phyloP scores from a whole-genome alignment of 1,140 invertebrate genomes.

The Marisa cornuarietis region DNA sequence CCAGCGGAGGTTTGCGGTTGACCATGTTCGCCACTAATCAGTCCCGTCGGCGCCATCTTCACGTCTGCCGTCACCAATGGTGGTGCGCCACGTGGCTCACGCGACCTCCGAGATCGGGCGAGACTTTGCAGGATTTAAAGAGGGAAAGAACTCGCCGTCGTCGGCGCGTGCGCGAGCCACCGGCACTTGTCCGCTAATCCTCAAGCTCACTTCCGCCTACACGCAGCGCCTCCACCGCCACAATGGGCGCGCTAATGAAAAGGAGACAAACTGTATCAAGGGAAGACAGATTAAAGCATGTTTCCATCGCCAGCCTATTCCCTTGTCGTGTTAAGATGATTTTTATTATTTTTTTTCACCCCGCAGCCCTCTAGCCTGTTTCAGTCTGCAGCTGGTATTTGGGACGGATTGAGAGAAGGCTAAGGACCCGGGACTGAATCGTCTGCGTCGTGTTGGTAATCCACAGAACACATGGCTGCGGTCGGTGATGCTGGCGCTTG shows the following conservation, averaged over 20 bases:
- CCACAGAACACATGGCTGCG: no score
- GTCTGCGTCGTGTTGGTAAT: no score
- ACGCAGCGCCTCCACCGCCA: slow-evolving; percentile 7
- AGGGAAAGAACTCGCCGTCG: slow-evolving; percentile 1
- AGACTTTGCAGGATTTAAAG: slow-evolving; percentile 10
- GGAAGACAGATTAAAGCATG: slow-evolving; percentile 18
- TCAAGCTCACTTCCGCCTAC: slow-evolving; percentile 7
- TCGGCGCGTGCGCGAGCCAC: slow-evolving; percentile 1
- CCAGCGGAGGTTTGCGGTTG: slow-evolving; percentile 11
- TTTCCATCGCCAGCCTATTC: not conserved
- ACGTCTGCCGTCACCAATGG: slow-evolving; percentile 15
- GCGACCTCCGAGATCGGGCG: slow-evolving; percentile 19
- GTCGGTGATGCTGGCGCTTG: no score
- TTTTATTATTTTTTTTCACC: no score
- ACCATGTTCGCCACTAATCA: slow-evolving; percentile 10
- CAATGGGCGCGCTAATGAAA: slow-evolving; percentile 8
- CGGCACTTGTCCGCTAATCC: slow-evolving; percentile 11
- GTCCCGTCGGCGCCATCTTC: slow-evolving; percentile 2
- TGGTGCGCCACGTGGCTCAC: slow-evolving; percentile 23
- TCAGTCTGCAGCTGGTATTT: no score
- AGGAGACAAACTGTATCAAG: slow-evolving; percentile 11
- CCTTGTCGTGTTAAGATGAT: no score
- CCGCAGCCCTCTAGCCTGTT: no score
- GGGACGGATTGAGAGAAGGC: no score
- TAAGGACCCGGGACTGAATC: no score